Evolutionary conservation across 2,113 vertebrate species (phyloP), one percentile per base, ranked within the genome.

Genomic region (Oncorhynchus nerka): DNA sequence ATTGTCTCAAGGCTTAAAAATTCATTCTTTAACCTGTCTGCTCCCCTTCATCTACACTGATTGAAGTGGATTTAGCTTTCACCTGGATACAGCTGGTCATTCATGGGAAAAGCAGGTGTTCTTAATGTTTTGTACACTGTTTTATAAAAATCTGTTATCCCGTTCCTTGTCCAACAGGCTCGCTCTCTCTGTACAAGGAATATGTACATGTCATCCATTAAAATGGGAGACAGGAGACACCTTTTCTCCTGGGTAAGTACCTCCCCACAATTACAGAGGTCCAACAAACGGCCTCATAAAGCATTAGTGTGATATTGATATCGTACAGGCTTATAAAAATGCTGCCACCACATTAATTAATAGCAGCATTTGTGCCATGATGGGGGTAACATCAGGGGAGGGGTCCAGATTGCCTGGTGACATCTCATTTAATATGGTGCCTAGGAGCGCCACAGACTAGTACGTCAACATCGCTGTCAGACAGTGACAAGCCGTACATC

Each of bases 271-370:
- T 84, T 67, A 82, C 61, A 16, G 26, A 49, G 49, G 68, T 62
- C 64, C 55, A 45, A 75, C 69, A 82, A 84, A 77, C 69, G 68
- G 75, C 76, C 80, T 86, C 78, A 66, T 67, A 81, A 89, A 84
- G 76, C 74, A 83, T 87, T 78, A 75, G 72, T 79, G 65, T 68
- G n/a, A 69, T 59, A 76, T 48, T 79, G 76, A 85, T 76, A 85
- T 75, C 61, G 80, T 2, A 48, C 62, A 57, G 77, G 65, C 81
- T 82, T 84, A 88, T 81, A 70, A 79, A 87, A 86, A 70, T 45
- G 5, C 55, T 84, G 78, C 73, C 69, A 73, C 65, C 71, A 73
- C 67, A 72, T 75, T 86, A 89, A 91, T 89, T 82, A 84, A 87
- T 78, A 75, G 73, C 77, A 61, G 24, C 4, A 8, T 85, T 80